Evolutionary conservation across 2,888 invertebrate species (phyloP).

Genomic region (Nowickia ferox): DNA sequence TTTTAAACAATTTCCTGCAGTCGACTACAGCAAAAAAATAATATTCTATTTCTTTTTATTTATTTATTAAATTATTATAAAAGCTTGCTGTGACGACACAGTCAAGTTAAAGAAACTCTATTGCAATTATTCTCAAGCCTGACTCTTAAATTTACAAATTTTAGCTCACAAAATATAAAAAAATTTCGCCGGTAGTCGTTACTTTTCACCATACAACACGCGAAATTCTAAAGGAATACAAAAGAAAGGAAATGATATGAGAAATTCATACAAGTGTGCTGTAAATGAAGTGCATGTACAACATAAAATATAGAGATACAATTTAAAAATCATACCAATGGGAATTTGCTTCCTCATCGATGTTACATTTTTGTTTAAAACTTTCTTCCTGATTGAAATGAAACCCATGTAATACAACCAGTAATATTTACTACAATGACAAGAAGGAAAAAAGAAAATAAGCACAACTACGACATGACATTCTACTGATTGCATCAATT

Average conservation of each 20-base stretch:
- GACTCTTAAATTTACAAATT: background rate
- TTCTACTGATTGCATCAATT: constrained; percentile 74
- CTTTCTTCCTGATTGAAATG: constrained; percentile 68
- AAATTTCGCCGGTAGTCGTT: background rate
- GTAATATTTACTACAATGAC: constrained; percentile 55
- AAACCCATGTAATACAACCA: constrained; percentile 63
- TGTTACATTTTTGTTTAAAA: constrained; percentile 36
- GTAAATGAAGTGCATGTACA: constrained; percentile 46
- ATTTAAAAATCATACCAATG: constrained; percentile 65
- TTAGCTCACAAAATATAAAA: background rate
- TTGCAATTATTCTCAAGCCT: background rate
- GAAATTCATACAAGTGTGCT: constrained; percentile 56
- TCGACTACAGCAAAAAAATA: no score
- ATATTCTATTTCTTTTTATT: no score
- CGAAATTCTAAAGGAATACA: constrained; percentile 14
- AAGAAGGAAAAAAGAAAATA: constrained; percentile 21
- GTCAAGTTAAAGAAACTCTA: background rate
- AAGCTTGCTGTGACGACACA: no score
- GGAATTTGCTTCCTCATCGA: constrained; percentile 51
- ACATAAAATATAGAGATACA: constrained; percentile 37
- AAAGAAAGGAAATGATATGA: constrained; percentile 41
- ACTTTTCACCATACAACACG: background rate
- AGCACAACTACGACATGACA: constrained; percentile 65
- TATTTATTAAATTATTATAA: no score
- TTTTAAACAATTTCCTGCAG: no score